Evolutionary conservation across 2,888 invertebrate genomes (phyloP), one percentile per base, ranked within the genome.

Genomic region (Poecilobothrus nobilitatus): DNA sequence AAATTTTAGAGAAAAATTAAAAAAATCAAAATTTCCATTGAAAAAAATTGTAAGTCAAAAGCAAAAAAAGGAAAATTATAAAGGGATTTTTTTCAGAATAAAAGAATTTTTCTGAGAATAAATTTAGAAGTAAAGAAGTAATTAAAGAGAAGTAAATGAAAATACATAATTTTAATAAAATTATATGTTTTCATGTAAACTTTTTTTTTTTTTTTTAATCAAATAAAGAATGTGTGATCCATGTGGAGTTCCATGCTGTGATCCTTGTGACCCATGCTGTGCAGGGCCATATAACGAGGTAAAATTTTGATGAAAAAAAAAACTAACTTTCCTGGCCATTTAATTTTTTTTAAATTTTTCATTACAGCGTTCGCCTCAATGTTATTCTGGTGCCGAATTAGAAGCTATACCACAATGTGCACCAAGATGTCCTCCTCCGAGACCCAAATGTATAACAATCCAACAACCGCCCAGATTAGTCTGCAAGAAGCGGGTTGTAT

Each of bases 391-490:
- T 67, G 76, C 78, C 27, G 79, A 79, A 67, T 71, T 80, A 66
- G 77, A 78, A 53, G 77, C 78, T 6, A 69, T 79, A 66, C 79
- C 80, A 15, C 80, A 80, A 72, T 78, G 79, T 72, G 77, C 77
- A 2, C 76, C 78, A 65, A 76, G 77, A 67, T 75, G 77, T 37
- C 77, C 78, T 67, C 78, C 78, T 33, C 78, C 78, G 6, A 71
- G 75, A 53, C 78, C 79, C n/a, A 78, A 78, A 73, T 76, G 77
- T 70, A 77, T 80, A 33, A 79, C 79, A 20, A 76, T 80, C 15
- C 80, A 80, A 67, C 79, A 80, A 67, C 79, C 79, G 7, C 79
- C 80, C 0, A 77, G 78, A 8, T 71, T 80, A 5, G 76, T 80
- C 44, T 77, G 77, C 70, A 78, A 78, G 73, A 80, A 80, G 71